Evolutionary conservation across 1,140 invertebrate genomes (phyloP), one percentile per base, ranked within the genome.

Genomic region (Laodelphax striatellus): DNA sequence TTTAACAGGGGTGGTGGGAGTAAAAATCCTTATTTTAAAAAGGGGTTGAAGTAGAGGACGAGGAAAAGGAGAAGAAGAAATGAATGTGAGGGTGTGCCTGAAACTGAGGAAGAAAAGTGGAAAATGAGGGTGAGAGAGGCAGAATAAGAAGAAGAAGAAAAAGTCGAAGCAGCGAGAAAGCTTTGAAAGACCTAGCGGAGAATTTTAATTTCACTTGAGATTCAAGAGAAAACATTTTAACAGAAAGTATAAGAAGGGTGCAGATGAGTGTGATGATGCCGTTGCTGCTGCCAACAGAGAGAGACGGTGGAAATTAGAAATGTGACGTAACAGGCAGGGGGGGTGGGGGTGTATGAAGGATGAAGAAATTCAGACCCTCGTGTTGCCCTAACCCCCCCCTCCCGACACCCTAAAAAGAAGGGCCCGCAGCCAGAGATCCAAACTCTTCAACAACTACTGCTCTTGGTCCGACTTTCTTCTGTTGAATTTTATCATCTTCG

Each of bases 121-220:
- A 57, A 41, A 56, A 54, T 44, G 62, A 43, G 34, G 28, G 46
- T 17, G 24, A 52, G 38, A 55, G 46, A 52, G 34, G 55, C 55
- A 44, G 9, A 44, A n/a, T n/a, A n/a, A 28, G 34, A 50, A 50
- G 46, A 55, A 24, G 38, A 53, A 55, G 46, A 41, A 54, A 19
- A 43, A 59, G 46, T 24, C 46, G 55, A 43, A 56, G 50, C 22
- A 34, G 46, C 21, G 46, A 52, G 38, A 55, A 50, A 43, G 50
- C 54, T 52, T 58, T 62, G 55, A 52, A 57, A 62, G 56, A 58
- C 55, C 60, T 57, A 61, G 59, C 63, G 50, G 60, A 66, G 65
- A 66, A 66, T 66, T 66, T 66, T 66, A 66, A 66, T 66, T 66
- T 66, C 65, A 64, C 65, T 66, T 66, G 65, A 66, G 63, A 66